phyloP scores from a whole-genome alignment of 2,797 vertebrate species.

The Thamnophis elegans region DNA sequence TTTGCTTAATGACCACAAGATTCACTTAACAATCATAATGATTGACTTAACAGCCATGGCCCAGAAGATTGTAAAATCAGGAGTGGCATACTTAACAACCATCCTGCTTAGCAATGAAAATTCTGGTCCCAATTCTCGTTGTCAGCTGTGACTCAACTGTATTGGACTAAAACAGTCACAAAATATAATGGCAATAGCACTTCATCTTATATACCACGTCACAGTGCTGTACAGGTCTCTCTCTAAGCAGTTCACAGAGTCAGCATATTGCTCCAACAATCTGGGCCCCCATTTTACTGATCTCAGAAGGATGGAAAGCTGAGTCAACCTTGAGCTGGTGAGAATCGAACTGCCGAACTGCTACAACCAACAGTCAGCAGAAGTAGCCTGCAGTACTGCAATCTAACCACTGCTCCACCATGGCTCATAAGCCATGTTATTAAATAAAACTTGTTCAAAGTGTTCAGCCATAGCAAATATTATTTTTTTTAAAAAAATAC shows the following conservation, averaged over 20 bases:
- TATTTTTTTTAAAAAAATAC: background rate
- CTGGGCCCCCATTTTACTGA: too few species aligned
- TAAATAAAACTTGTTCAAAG: background rate
- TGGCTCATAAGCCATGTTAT: background rate
- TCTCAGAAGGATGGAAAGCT: too few species aligned
- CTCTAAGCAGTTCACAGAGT: too few species aligned
- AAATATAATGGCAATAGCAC: background rate
- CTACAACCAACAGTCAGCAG: too few species aligned
- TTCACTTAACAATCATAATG: background rate
- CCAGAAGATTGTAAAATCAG: background rate
- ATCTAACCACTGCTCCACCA: too few species aligned
- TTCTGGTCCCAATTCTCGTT: background rate
- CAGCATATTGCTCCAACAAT: too few species aligned
- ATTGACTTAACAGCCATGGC: background rate
- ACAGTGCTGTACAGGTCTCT: too few species aligned
- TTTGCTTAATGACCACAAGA: background rate
- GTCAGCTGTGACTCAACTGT: background rate
- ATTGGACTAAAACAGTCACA: background rate
- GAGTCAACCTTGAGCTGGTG: too few species aligned
- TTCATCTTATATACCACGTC: too few species aligned
- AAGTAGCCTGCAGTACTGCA: too few species aligned
- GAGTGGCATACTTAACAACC: background rate
- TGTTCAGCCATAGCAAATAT: background rate
- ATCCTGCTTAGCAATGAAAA: background rate
- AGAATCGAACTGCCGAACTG: too few species aligned